Evolutionary conservation across 2,888 invertebrate genomes (phyloP), one percentile per base, ranked within the genome.

Genomic region (Brenthis daphne): DNA sequence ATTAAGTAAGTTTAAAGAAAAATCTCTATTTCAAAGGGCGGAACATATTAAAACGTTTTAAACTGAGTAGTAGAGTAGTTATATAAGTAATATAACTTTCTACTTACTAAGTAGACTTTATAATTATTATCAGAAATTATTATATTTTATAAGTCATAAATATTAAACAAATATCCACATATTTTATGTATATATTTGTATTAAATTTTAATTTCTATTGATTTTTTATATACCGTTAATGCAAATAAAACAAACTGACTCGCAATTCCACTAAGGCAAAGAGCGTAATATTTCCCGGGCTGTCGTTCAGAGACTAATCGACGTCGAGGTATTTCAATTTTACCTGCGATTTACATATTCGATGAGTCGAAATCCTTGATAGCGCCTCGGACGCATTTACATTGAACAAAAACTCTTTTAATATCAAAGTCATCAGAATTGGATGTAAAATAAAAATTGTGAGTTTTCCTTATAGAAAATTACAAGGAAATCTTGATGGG

Each of bases 281-380:
- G 61, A 68, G 48, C 69, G 67, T 71, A 72, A 72, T 69, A 73
- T 70, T 73, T 64, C 57, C 63, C 55, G 65, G 57, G 55, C 66
- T 47, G 66, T 53, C 60, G 73, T 51, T 72, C 67, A 70, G 69
- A 67, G 72, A 75, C 74, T 78, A 77, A 77, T 78, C 75, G 78
- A 72, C 76, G 75, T 76, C 74, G 73, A 83, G 84, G 83, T 80
- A 87, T 87, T 87, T 87, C 88, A 88, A 88, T 89, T 88, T 86
- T 82, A 86, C 84, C 85, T 81, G 79, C 78, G 77, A 88, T 89
- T 88, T 85, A 79, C 88, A 89, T 89, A 86, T 84, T 85, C 85
- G 86, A 87, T 83, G 83, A 83, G 84, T 78, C 76, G 80, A 77
- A 77, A 72, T 75, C 77, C 82, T 82, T 82, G 84, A 82, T 82